Base-by-base conservation (phyloP, 2,113 vertebrate genomes). In the Cryptoleucopteryx plumbea region DNA sequence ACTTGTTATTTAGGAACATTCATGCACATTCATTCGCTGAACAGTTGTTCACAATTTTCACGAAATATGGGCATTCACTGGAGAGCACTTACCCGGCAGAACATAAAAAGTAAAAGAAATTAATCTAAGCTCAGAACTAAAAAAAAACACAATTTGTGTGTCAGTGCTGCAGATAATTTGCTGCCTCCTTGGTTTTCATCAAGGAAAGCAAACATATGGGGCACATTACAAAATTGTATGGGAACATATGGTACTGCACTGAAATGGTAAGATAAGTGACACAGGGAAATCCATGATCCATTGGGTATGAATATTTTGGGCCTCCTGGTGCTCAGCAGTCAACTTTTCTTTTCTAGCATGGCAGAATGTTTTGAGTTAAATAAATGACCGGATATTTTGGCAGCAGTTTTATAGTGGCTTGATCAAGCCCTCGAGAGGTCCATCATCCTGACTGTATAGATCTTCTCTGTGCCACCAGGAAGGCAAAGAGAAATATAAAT, bases 191-290 rank as follows among this genome's bases (percentile, higher is more conserved):
- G 25, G 16, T 80, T 79, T 93, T 92, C 86, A 67, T 72, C 55
- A 93, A 67, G 83, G 72, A 93, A 96, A 92, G 79, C 56, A 86
- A 67, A 65, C 70, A 92, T 91, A 56, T 92, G 81, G 65, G 71
- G 45, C 50, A 74, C 36, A 84, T 96, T 68, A 93, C 43, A 56
- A 52, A 87, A 89, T 66, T 68, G n/a, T 52, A 47, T 29, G 16
- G 20, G 68, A 78, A 71, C 43, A 90, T 78, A 94, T 83, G 63
- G 55, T 65, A 73, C 23, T 84, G n/a, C n/a, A 58, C 31, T 43
- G 52, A 90, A 92, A 56, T 26, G 3, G 36, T 87, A 88, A 95
- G 80, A 80, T 75, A 59, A 94, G 61, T 70, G 50, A 77, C 94
- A 94, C 4, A 22, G 67, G 43, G 75, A 88, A 78, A 86, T 92